phyloP scores from a whole-genome alignment of 2,888 invertebrate genomes.

The Sicus ferrugineus region DNA sequence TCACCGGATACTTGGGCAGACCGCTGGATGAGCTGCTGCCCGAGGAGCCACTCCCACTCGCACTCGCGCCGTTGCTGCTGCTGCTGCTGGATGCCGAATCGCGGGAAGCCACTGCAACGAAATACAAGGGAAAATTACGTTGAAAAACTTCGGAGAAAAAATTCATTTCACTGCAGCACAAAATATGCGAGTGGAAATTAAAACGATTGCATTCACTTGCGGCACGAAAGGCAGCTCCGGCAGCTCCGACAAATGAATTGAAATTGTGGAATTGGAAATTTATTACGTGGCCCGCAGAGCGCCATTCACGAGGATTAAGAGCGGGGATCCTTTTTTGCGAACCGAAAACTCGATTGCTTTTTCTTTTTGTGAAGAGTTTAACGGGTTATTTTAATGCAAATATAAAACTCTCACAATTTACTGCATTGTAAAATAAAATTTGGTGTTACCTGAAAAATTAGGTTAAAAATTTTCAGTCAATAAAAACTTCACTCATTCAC shows the following conservation, averaged over 20 bases:
- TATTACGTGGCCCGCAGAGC: constrained; percentile 15
- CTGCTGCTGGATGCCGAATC: constrained; percentile 51
- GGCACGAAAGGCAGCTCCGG: neutral
- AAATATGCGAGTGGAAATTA: neutral
- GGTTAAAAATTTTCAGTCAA: too few relatives aligned
- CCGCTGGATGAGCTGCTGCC: constrained; percentile 66
- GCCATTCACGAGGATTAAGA: constrained; percentile 19
- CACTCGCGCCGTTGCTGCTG: constrained; percentile 42
- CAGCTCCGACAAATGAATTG: neutral
- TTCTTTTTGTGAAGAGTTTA: too few relatives aligned
- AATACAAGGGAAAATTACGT: constrained; percentile 21
- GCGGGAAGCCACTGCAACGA: constrained; percentile 61
- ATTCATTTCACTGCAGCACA: constrained; percentile 14
- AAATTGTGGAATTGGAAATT: constrained; percentile 28
- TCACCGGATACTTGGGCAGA: constrained; percentile 78
- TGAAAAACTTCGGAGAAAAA: constrained; percentile 20
- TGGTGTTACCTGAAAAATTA: too few relatives aligned
- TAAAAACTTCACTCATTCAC: too few relatives aligned
- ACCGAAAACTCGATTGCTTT: too few relatives aligned
- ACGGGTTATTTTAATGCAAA: too few relatives aligned
- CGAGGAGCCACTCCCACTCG: constrained; percentile 57
- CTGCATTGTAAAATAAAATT: too few relatives aligned
- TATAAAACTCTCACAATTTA: too few relatives aligned
- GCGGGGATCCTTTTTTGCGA: too few relatives aligned
- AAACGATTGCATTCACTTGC: neutral